Percentiles rank a stretch among this genome's conserved stretches.
phyloP scores from a whole-genome alignment of 2,113 vertebrate genomes.

The Lanius ludovicianus region DNA sequence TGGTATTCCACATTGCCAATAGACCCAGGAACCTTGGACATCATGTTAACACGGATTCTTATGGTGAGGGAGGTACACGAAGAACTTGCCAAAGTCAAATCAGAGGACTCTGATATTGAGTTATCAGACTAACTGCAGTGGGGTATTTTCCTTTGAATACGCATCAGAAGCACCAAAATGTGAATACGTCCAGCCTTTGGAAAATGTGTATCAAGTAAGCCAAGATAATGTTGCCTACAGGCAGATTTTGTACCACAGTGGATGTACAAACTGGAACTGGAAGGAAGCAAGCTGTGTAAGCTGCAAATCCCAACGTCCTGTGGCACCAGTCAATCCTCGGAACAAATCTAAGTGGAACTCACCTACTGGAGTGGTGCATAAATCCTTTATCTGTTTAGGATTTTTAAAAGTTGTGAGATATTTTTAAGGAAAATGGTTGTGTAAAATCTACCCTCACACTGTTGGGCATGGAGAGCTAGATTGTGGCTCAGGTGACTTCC shows the following conservation, averaged over 20 bases:
- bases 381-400: constrained; percentile 73
- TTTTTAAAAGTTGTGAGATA: constrained; percentile 68
- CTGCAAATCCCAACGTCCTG: constrained; percentile 47
- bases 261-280: constrained; percentile 72
- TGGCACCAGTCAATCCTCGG: constrained; percentile 50
- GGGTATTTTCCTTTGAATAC: constrained; percentile 67
- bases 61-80: constrained; percentile 91
- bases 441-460: constrained; percentile 68
- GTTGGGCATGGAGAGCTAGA: constrained; percentile 70
- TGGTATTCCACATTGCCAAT: constrained; percentile 93
- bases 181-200: constrained; percentile 77
- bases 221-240: constrained; percentile 58
- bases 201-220: constrained; percentile 51
- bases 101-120: constrained; percentile 83
- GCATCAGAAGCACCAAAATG: constrained; percentile 79
- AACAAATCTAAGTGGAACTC: constrained; percentile 68
- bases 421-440: constrained; percentile 75
- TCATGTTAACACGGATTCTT: constrained; percentile 93
- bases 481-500: constrained; percentile 51
- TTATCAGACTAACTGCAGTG: constrained; percentile 77
- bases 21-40: constrained; percentile 89
- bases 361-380: constrained; percentile 71
- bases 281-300: constrained; percentile 64
- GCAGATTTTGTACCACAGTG: constrained; percentile 62
- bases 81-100: constrained; percentile 82